Conservation (phyloP, 2,797 vertebrate species). For the Oreochromis grahami region DNA sequence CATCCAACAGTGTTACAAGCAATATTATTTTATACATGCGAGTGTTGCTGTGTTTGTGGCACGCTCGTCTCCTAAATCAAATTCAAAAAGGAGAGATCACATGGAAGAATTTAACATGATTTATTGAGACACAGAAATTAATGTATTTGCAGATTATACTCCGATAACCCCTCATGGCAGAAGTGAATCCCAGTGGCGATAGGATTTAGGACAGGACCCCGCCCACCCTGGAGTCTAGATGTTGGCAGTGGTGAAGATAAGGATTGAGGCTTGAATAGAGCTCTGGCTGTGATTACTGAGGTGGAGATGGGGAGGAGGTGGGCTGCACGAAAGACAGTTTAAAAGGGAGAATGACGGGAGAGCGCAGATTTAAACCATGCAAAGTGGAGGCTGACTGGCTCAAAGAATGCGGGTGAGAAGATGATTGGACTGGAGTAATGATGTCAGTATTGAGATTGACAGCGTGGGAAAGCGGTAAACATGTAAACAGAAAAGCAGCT, state of each 20-base stretch:
- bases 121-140: background rate
- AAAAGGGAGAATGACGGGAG: background rate
- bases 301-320: background rate
- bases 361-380: background rate
- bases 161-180: background rate
- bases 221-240: background rate
- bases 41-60: background rate
- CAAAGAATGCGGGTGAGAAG: background rate
- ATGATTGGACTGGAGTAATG: background rate
- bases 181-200: background rate
- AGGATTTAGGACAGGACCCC: background rate
- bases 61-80: constrained; percentile 29
- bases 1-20: background rate
- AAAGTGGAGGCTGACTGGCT: background rate
- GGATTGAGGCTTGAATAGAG: background rate
- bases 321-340: background rate
- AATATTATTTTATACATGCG: background rate
- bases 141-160: background rate
- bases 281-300: background rate
- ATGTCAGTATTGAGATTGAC: background rate
- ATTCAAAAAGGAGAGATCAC: background rate
- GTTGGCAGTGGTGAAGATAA: background rate
- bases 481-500: background rate
- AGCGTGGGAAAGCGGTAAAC: background rate
- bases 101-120: background rate